Conservation (phyloP, 2,113 vertebrate genomes). For the Machaerirhynchus nigripectus region DNA sequence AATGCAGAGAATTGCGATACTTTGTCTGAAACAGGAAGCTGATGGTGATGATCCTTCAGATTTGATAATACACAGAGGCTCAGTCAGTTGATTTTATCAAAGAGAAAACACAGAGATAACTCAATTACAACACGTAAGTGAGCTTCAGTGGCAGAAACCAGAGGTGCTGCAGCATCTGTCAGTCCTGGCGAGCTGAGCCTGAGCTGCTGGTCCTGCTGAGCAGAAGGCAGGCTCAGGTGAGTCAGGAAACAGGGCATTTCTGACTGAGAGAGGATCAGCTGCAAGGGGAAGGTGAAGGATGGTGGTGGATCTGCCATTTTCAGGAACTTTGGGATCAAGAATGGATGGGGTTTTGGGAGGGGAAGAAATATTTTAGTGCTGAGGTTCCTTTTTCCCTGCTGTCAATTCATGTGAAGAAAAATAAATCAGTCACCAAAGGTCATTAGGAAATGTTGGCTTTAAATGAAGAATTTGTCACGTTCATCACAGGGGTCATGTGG, state of each 20-base stretch:
- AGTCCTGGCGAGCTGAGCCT: accelerated
- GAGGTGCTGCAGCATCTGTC: accelerated
- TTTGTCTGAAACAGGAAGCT: background rate
- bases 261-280: background rate
- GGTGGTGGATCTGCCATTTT: background rate
- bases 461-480: background rate
- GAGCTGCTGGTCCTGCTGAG: background rate
- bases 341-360: accelerated
- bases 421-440: background rate
- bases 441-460: background rate
- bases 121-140: accelerated
- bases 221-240: background rate
- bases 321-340: background rate
- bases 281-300: too few species aligned
- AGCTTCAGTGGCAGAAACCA: background rate
- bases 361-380: background rate
- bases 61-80: background rate
- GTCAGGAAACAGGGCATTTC: too few species aligned
- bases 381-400: background rate
- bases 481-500: accelerated
- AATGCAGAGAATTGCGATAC: background rate
- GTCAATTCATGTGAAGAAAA: background rate
- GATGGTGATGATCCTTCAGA: background rate
- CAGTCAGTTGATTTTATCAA: background rate
- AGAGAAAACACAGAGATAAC: background rate